These are phyloP conservation scores for Muscicapa comitata DNA, from an alignment of 2,797 vertebrate species.

Conservation along the genomic window DNA sequence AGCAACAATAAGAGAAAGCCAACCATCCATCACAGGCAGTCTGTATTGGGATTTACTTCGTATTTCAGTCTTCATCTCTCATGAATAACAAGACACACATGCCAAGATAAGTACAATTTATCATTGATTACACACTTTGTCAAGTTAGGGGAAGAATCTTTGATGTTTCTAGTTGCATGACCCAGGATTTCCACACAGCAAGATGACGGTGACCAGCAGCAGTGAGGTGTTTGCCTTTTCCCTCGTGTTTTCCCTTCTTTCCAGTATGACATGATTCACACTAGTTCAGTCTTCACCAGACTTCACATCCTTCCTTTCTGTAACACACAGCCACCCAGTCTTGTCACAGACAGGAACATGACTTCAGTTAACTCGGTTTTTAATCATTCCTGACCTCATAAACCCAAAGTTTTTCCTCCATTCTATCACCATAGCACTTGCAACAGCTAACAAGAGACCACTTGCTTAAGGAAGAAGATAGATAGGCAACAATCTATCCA, in stretches of 20 bases:
- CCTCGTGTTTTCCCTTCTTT: not conserved
- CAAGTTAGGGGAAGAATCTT: not conserved
- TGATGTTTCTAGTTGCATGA: not conserved
- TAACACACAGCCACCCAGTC: not conserved
- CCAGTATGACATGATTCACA: not conserved
- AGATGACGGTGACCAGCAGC: not conserved
- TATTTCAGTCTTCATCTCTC: not conserved
- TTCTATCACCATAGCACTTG: not conserved
- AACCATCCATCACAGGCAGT: not conserved
- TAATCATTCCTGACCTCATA: not conserved
- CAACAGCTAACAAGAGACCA: not conserved
- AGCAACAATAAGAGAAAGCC: constrained; percentile 10
- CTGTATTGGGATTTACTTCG: not conserved
- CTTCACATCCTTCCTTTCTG: not conserved
- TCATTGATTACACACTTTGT: not conserved
- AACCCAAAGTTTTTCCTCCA: not conserved
- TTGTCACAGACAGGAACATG: not conserved
- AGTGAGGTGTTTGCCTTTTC: not conserved
- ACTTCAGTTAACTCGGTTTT: not conserved
- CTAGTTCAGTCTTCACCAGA: not conserved
- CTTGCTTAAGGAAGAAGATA: not conserved
- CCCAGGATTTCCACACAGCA: not conserved
- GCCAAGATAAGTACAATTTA: not conserved
- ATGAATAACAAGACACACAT: not conserved
- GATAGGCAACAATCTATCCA: not conserved